Percentiles rank a stretch among this genome's conserved stretches.
Conservation (phyloP, 2,888 invertebrate genomes). For the Apamea anceps region DNA sequence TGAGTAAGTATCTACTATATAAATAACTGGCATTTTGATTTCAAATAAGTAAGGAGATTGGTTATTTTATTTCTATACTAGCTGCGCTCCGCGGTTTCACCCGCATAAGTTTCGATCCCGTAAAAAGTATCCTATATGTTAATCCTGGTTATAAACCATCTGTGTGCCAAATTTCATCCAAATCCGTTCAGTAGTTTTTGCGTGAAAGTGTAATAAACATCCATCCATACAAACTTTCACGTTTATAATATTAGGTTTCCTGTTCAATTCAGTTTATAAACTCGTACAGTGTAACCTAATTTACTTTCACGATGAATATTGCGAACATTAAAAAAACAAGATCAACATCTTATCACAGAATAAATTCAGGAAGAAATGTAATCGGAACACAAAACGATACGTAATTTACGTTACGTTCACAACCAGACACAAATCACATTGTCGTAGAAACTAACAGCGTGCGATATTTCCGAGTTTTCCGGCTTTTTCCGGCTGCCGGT, state of each 20-base stretch:
- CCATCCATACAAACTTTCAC: too few species aligned
- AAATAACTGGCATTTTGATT: constrained; percentile 20
- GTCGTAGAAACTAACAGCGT: constrained; percentile 39
- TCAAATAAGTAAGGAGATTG: background rate
- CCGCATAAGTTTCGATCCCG: too few species aligned
- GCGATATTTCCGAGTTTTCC: constrained; percentile 57
- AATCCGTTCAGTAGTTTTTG: too few species aligned
- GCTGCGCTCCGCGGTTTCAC: too few species aligned
- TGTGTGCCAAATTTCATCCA: too few species aligned
- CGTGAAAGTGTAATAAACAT: too few species aligned
- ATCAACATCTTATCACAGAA: constrained; percentile 21
- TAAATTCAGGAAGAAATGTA: constrained; percentile 30
- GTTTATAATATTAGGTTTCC: background rate
- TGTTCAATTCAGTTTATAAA: background rate
- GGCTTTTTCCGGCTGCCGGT: constrained; percentile 65
- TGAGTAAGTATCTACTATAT: background rate
- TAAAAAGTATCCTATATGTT: too few species aligned
- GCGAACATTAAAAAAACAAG: constrained; percentile 7
- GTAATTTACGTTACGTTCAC: constrained; percentile 29
- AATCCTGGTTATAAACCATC: too few species aligned
- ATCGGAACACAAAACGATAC: constrained; percentile 27
- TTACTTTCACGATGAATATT: background rate
- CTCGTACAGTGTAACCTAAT: background rate
- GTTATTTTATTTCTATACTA: background rate
- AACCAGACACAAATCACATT: constrained; percentile 39